Percentiles rank a stretch among this genome's conserved stretches.
Conservation (phyloP, 2,797 vertebrate species). For the Crypturellus tataupa region DNA sequence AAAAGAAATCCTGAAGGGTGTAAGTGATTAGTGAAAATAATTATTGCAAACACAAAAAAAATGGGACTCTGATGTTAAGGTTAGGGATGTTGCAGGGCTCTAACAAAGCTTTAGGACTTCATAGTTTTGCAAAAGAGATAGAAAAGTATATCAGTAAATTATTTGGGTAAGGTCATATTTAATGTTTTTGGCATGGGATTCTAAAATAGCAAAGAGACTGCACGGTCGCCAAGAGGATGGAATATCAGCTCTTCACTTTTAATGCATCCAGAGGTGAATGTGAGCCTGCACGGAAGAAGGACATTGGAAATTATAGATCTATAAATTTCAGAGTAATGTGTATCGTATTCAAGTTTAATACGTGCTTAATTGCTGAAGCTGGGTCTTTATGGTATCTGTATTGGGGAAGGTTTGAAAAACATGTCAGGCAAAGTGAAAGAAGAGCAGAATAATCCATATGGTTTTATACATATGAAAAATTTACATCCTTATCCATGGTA, state of each 20-base stretch:
- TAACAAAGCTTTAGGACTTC: not conserved
- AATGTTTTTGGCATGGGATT: not conserved
- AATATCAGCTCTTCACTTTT: not conserved
- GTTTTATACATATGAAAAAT: not conserved
- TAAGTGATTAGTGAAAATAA: not conserved
- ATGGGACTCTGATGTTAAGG: not conserved
- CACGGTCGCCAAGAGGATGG: not conserved
- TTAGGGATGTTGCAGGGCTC: not conserved
- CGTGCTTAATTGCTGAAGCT: slow-evolving; percentile 14
- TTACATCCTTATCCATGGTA: slow-evolving; percentile 55
- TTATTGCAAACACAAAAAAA: not conserved
- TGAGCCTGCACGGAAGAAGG: not conserved
- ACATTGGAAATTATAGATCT: not conserved
- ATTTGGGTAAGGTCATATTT: not conserved
- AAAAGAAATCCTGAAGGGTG: not conserved
- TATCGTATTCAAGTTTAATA: not conserved
- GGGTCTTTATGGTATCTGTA: not conserved
- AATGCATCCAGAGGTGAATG: not conserved
- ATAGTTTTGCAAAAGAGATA: not conserved
- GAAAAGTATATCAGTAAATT: not conserved
- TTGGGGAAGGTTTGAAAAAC: not conserved
- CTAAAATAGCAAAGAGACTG: not conserved
- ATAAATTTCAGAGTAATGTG: not conserved
- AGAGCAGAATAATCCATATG: not conserved
- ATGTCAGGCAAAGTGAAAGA: slow-evolving; percentile 2